Evolutionary conservation across 2,888 invertebrate species (phyloP).

Genomic region (Ptychoptera contaminata): DNA sequence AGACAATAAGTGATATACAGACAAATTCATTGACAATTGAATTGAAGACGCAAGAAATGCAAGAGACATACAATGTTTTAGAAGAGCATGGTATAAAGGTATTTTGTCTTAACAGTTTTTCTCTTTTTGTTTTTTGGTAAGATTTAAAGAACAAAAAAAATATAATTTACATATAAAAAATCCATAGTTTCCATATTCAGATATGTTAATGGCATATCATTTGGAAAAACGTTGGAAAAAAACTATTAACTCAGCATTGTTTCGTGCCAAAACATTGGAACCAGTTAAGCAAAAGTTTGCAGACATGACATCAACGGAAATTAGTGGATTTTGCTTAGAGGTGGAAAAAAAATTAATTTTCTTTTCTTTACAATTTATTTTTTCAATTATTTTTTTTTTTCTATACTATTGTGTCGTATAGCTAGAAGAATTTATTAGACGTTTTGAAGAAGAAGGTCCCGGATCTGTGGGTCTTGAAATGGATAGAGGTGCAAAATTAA

Average conservation of each 20-base stretch:
- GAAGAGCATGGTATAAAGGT: constrained; percentile 54
- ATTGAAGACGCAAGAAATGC: constrained; percentile 52
- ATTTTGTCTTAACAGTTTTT: constrained; percentile 16
- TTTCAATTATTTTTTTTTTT: not conserved
- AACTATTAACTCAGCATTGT: constrained; percentile 50
- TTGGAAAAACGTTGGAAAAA: constrained; percentile 54
- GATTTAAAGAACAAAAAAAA: constrained; percentile 5
- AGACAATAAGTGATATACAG: constrained; percentile 60
- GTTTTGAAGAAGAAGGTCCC: constrained; percentile 63
- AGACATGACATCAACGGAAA: constrained; percentile 60
- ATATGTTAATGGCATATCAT: constrained; percentile 33
- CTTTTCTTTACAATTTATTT: not conserved
- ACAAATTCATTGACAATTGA: constrained; percentile 63
- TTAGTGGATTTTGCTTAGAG: constrained; percentile 30
- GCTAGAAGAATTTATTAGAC: constrained; percentile 45
- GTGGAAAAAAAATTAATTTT: constrained; percentile 20
- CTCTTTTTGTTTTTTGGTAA: constrained; percentile 5
- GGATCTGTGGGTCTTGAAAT: constrained; percentile 63
- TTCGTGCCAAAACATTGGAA: constrained; percentile 50
- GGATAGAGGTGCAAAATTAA: constrained; percentile 50
- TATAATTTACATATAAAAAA: constrained; percentile 3
- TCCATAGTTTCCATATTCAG: constrained; percentile 26
- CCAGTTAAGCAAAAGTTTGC: constrained; percentile 79
- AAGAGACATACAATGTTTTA: constrained; percentile 64
- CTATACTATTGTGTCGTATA: constrained; percentile 11